Base-by-base conservation (phyloP, 2,113 vertebrate genomes). In the Chascanopsetta lugubris region DNA sequence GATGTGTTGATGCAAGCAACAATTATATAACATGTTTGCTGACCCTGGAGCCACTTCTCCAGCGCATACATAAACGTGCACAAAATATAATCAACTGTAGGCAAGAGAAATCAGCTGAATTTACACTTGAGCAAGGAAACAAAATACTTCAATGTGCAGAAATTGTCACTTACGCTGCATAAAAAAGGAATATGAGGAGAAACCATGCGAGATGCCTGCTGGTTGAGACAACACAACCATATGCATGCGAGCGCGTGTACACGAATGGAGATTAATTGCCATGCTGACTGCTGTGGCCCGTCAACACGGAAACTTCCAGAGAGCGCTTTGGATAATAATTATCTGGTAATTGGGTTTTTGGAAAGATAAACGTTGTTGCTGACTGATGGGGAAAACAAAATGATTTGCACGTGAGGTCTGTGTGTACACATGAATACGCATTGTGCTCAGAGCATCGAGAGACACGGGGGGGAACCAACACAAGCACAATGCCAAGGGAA, bases 131-230 rank as follows among this genome's bases (percentile, higher is more conserved):
- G 21, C 75, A 73, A 77, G 61, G 70, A 85, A 86, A 87, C 74
- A 81, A 90, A 87, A 85, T 77, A 79, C 82, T 83, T 84, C 84
- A 88, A 89, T 68, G 63, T 79, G 80, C 72, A 89, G 59, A 86
- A 88, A 86, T 68, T 63, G 75, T 85, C 77, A 78, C 69, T 84
- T 79, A 78, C 40, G 64, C 73, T 34, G 69, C 50, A 63, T 63
- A 71, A 63, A 64, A 66, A 32, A 40, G n/a, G 47, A 79, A 58
- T 56, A 67, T 69, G 26, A 10, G 12, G 42, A 72, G 29, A 58
- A 53, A 60, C 40, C 59, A 57, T 68, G 56, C 36, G 83, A 59
- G 46, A 69, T 46, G 58, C 20, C 26, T 69, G 40, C 61, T 45
- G 56, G 68, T 70, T 58, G 42, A 58, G 47, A 63, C 48, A 47